These are phyloP conservation scores for Coboldia fuscipes DNA, from an alignment of 1,140 invertebrate species.

Conservation along the genomic window DNA sequence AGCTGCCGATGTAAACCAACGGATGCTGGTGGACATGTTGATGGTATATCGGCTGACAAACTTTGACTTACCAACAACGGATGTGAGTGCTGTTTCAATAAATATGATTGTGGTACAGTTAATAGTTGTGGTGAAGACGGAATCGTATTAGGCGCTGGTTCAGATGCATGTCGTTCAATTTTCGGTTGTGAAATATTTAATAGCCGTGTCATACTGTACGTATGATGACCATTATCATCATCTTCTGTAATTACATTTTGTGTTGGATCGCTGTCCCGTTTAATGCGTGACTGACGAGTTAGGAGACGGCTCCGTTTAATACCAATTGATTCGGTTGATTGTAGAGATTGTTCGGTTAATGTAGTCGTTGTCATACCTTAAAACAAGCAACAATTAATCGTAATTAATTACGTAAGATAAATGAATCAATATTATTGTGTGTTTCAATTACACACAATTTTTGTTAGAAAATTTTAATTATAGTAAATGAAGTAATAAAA, in stretches of 20 bases:
- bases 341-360: slow-evolving; percentile 5
- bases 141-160: slow-evolving; percentile 23
- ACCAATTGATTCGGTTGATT: slow-evolving; percentile 19
- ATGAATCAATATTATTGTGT: background rate
- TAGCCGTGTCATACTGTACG: slow-evolving; percentile 9
- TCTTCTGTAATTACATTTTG: slow-evolving; percentile 26
- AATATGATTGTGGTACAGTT: slow-evolving; percentile 28
- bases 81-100: slow-evolving; percentile 43
- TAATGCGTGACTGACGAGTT: slow-evolving; percentile 40
- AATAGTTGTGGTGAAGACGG: slow-evolving; percentile 24
- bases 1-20: slow-evolving; percentile 10
- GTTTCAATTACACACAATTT: no score
- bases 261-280: slow-evolving; percentile 30
- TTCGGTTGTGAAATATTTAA: slow-evolving; percentile 20
- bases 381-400: background rate
- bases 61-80: slow-evolving; percentile 33
- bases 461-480: no score
- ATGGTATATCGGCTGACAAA: slow-evolving; percentile 10
- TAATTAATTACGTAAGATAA: background rate
- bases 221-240: slow-evolving; percentile 5
- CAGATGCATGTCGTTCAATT: slow-evolving; percentile 34
- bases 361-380: slow-evolving; percentile 3
- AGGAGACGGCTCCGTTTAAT: slow-evolving; percentile 33
- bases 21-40: slow-evolving; percentile 20
- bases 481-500: no score